Evolutionary conservation across 2,888 invertebrate species (phyloP).

Genomic region (Carterocephalus palaemon): DNA sequence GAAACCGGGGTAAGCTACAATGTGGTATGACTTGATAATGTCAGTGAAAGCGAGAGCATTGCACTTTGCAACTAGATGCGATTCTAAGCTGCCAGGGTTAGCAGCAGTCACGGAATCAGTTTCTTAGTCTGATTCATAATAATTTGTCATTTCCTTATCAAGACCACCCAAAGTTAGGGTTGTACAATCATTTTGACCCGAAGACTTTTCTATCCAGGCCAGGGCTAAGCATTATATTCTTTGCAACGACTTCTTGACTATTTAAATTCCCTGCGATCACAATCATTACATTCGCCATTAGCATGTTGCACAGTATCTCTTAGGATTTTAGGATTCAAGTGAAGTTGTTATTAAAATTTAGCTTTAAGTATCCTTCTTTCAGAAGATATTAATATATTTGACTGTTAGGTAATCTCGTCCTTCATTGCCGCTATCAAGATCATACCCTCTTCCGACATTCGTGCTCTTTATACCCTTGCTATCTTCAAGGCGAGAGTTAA

Average conservation of each 20-base stretch:
- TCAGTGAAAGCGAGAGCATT: constrained; percentile 25
- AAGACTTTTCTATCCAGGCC: constrained; percentile 21
- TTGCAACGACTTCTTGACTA: constrained; percentile 16
- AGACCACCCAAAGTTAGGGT: constrained; percentile 10
- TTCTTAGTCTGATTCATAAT: constrained; percentile 3
- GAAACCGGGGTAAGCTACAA: constrained; percentile 21
- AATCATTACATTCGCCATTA: constrained; percentile 22
- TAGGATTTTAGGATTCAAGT: constrained; percentile 12
- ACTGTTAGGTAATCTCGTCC: constrained; percentile 9
- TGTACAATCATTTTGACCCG: constrained; percentile 9
- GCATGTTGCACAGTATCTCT: constrained; percentile 19
- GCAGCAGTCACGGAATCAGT: constrained; percentile 4
- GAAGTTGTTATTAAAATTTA: constrained; percentile 18
- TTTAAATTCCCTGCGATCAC: constrained; percentile 21
- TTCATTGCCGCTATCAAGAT: constrained; percentile 14
- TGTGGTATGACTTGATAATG: constrained; percentile 14
- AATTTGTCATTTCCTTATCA: constrained; percentile 9
- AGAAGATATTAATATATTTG: neutral
- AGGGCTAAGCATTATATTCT: constrained; percentile 19
- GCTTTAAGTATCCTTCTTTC: constrained; percentile 6
- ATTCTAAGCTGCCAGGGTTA: constrained; percentile 16
- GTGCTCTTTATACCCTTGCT: constrained; percentile 14
- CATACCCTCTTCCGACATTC: constrained; percentile 12
- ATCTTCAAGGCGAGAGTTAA: constrained; percentile 24
- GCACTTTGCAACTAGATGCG: constrained; percentile 20